Conservation (phyloP, 2,888 invertebrate genomes). For the Athetis lepigone region DNA sequence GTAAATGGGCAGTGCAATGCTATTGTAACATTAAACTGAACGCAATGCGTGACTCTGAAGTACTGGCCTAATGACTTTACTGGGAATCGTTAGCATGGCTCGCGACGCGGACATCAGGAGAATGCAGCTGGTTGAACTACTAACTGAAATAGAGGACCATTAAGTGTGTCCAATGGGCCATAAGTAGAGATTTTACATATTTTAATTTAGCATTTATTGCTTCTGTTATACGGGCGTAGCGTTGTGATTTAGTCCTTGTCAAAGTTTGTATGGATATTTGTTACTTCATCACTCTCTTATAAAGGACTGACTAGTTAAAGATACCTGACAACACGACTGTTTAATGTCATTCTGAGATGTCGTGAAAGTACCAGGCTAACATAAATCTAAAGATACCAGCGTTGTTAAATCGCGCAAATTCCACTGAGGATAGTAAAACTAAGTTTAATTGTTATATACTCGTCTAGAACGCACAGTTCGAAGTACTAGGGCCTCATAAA, state of each 20-base stretch:
- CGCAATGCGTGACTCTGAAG: conserved; percentile 13
- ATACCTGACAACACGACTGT: conserved; percentile 5
- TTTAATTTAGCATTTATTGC: too few relatives aligned
- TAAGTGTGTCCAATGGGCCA: too few relatives aligned
- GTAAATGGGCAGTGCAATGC: too few relatives aligned
- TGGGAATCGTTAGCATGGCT: conserved; percentile 3
- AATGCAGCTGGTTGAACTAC: not conserved
- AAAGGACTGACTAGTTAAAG: too few relatives aligned
- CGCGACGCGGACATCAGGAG: not conserved
- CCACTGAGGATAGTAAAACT: conserved; percentile 23
- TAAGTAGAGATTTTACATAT: too few relatives aligned
- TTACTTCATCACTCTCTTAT: too few relatives aligned
- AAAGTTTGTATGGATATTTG: too few relatives aligned
- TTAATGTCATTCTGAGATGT: not conserved
- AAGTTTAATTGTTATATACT: conserved; percentile 13
- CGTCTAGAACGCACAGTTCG: not conserved
- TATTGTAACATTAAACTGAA: not conserved
- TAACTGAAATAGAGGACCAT: not conserved
- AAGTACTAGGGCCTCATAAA: conserved; percentile 4
- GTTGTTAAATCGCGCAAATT: conserved; percentile 26
- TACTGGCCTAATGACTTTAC: conserved; percentile 35
- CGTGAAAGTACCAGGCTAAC: conserved; percentile 25
- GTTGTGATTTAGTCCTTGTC: too few relatives aligned
- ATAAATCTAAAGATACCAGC: conserved; percentile 32
- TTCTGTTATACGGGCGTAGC: too few relatives aligned